Percentiles rank a stretch among this genome's conserved stretches.
These are phyloP conservation scores for Neolamprologus modestus DNA, from an alignment of 2,113 vertebrate genomes.

Conservation along the genomic window DNA sequence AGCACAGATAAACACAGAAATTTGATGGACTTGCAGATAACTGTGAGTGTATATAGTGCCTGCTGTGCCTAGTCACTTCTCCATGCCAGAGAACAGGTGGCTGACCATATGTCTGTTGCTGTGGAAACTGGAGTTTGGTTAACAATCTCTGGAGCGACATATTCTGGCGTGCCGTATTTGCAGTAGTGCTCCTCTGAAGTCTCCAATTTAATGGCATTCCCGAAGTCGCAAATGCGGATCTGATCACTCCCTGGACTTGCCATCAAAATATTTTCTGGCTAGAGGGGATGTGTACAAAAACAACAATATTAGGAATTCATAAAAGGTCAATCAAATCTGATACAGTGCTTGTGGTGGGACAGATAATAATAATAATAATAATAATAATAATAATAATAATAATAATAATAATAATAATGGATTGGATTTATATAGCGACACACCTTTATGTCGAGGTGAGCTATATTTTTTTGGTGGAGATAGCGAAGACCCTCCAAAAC, in stretches of 20 bases:
- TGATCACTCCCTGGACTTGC: constrained; percentile 75
- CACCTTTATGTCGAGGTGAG: constrained; percentile 92
- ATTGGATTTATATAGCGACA: too few relatives aligned
- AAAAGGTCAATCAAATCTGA: background rate
- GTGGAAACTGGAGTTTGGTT: constrained; percentile 88
- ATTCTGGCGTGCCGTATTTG: constrained; percentile 92
- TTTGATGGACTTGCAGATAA: background rate
- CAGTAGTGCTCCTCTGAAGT: constrained; percentile 80
- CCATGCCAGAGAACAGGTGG: background rate
- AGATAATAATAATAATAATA: background rate
- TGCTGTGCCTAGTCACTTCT: background rate
- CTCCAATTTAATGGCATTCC: constrained; percentile 80
- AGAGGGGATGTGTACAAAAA: background rate
- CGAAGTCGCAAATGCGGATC: constrained; percentile 90
- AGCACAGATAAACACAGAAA: background rate
- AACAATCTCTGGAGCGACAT: constrained; percentile 88
- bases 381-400: too few relatives aligned
- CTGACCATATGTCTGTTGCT: constrained; percentile 91
- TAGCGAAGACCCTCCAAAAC: constrained; percentile 86
- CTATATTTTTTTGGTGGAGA: constrained; percentile 81
- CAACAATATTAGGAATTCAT: background rate
- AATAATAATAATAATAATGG: too few relatives aligned
- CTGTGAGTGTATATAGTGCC: background rate
- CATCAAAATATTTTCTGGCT: constrained; percentile 95
- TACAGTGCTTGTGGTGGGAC: background rate